These are phyloP conservation scores for Protobothrops flavoviridis DNA, from an alignment of 2,113 vertebrate genomes.

Conservation along the genomic window DNA sequence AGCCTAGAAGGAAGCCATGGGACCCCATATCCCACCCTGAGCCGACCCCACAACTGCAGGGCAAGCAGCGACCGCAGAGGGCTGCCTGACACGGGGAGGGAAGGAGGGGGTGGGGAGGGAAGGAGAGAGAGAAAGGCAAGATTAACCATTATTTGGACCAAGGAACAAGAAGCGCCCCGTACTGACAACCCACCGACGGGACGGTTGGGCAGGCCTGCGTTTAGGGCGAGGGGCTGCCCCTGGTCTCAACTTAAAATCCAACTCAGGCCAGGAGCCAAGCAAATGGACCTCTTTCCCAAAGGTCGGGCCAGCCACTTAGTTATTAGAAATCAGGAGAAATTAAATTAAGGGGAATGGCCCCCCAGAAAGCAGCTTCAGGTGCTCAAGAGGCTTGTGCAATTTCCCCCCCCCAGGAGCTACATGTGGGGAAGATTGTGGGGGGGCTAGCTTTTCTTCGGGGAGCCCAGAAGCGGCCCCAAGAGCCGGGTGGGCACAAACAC, in stretches of 20 bases:
- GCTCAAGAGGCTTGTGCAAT: neutral
- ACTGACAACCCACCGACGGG: too few relatives aligned
- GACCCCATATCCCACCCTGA: too few relatives aligned
- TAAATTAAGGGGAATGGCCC: too few relatives aligned
- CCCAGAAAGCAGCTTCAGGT: too few relatives aligned
- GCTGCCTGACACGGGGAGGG: neutral
- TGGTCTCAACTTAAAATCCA: neutral
- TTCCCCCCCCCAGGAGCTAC: too few relatives aligned
- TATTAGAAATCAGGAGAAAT: neutral
- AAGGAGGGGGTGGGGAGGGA: too few relatives aligned
- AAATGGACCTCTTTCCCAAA: neutral
- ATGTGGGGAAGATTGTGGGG: rapidly evolving
- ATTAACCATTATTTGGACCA: too few relatives aligned
- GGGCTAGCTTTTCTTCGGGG: neutral
- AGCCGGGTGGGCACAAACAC: neutral
- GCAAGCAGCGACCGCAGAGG: neutral
- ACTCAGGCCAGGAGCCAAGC: neutral
- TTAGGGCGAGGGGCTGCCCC: neutral
- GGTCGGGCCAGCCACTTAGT: neutral
- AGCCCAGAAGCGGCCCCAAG: neutral
- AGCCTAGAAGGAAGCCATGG: neutral
- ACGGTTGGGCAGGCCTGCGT: neutral
- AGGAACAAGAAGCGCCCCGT: too few relatives aligned
- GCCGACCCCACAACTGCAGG: too few relatives aligned
- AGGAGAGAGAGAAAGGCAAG: neutral